Percentiles rank a stretch among this genome's conserved stretches.
phyloP scores from a whole-genome alignment of 1,140 invertebrate genomes.

The Penaeus japonicus region DNA sequence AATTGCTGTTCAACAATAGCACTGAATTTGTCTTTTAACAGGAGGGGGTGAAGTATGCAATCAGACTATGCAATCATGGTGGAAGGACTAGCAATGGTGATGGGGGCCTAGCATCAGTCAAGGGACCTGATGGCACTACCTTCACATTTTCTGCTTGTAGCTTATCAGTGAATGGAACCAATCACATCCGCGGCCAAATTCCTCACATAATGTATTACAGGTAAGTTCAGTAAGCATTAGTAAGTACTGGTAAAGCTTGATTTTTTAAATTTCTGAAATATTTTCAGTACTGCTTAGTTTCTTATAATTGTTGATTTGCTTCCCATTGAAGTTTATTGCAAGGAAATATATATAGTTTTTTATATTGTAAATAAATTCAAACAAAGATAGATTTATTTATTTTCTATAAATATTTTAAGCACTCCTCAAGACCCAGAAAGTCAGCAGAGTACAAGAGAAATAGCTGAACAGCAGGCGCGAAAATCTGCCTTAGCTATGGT shows the following conservation, averaged over 20 bases:
- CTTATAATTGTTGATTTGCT: too few relatives aligned
- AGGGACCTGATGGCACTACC: conserved; percentile 89
- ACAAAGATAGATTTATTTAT: not conserved
- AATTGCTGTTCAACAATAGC: not conserved
- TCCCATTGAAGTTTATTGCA: too few relatives aligned
- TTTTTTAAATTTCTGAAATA: too few relatives aligned
- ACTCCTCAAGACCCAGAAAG: conserved; percentile 74
- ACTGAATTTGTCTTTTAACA: conserved; percentile 62
- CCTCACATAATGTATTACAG: conserved; percentile 92
- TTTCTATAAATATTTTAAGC: conserved; percentile 63
- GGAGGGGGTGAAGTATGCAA: conserved; percentile 88
- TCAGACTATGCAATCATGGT: conserved; percentile 89
- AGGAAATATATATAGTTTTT: not conserved
- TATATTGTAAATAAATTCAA: not conserved
- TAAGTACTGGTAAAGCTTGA: too few relatives aligned
- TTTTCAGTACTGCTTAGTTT: too few relatives aligned
- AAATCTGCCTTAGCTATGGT: conserved; percentile 77
- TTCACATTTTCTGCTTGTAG: conserved; percentile 93
- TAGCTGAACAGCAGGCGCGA: conserved; percentile 76
- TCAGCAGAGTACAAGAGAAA: conserved; percentile 72
- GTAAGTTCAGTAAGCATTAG: conserved; percentile 25
- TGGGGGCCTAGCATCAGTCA: conserved; percentile 83
- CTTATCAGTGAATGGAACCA: conserved; percentile 94
- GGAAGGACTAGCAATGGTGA: conserved; percentile 92
- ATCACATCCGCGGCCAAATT: conserved; percentile 91